Evolutionary conservation across 2,113 vertebrate genomes (phyloP).

Genomic region (Gymnarchus niloticus): DNA sequence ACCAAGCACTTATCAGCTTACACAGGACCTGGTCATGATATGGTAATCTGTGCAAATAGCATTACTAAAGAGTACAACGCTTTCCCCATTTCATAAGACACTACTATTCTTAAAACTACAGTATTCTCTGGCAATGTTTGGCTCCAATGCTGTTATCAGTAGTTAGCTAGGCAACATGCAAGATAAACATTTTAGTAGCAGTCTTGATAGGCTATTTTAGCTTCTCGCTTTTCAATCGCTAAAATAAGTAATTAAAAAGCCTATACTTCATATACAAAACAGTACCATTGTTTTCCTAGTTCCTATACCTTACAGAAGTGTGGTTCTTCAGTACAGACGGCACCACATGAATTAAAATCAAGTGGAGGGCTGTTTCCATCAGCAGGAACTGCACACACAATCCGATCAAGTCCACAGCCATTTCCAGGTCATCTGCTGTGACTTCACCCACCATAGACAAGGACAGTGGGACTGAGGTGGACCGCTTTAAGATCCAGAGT

Average conservation of each 20-base stretch:
- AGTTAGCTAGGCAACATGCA: slow-evolving; percentile 4
- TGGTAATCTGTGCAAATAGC: not conserved
- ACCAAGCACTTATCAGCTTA: not conserved
- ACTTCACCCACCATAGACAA: not conserved
- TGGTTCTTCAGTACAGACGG: not conserved
- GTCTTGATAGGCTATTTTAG: not conserved
- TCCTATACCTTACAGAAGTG: not conserved
- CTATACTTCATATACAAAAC: not conserved
- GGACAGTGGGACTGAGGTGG: not conserved
- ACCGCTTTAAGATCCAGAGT: not conserved
- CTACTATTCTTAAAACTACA: not conserved
- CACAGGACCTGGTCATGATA: slow-evolving; percentile 10
- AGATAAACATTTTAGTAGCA: not conserved
- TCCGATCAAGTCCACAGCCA: not conserved
- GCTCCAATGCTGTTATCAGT: not conserved
- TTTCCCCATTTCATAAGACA: not conserved
- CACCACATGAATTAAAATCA: not conserved
- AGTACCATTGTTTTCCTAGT: not conserved
- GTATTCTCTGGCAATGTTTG: not conserved
- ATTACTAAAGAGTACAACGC: not conserved
- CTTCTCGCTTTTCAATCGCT: too few relatives aligned
- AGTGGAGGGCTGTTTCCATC: slow-evolving; percentile 3
- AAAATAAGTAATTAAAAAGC: not conserved
- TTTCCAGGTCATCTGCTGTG: not conserved
- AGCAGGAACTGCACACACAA: not conserved